Evolutionary conservation across 2,113 vertebrate genomes (phyloP), one percentile per base, ranked within the genome.

Genomic region (Corydoras sp.): DNA sequence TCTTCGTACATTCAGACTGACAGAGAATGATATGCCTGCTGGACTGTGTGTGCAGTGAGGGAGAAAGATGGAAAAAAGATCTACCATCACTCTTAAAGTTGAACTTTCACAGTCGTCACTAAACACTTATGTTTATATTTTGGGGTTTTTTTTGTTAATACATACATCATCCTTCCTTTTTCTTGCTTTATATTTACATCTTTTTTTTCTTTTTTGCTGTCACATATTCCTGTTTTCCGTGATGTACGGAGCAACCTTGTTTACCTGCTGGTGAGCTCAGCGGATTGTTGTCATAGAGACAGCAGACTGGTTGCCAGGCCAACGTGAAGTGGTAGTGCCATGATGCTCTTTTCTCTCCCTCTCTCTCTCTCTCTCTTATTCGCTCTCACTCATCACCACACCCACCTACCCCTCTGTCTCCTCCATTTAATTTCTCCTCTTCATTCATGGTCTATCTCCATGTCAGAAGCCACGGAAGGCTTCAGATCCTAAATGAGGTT

Each of bases 231-330:
- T 5, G 10, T 78, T 75, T 75, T 30, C 58, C 62, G 53, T 18
- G 70, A 82, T 69, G 76, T 84, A 80, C 83, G 18, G 80, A 71
- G 80, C 83, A 85, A 84, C 84, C 86, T 86, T 88, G 88, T 90
- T 90, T 88, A 88, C 88, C 88, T 88, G 87, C 82, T 81, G 80
- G 68, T 79, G 78, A 65, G 83, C 85, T 85, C 83, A 15, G 55
- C 66, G 86, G 77, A 29, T 73, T 79, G 89, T 88, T 87, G 89
- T 85, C 85, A 89, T 88, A 84, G 77, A 75, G 76, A 87, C 82
- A 79, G 66, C 54, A 69, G 76, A 78, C 76, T 64, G 61, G 89
- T 90, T 90, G 85, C 89, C 71, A 83, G 86, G 89, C 84, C 79
- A 84, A 87, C 87, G 67, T 87, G 84, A 81, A 90, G 89, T 87